phyloP scores from a whole-genome alignment of 2,113 vertebrate genomes.

The Coregonus clupeaformis region DNA sequence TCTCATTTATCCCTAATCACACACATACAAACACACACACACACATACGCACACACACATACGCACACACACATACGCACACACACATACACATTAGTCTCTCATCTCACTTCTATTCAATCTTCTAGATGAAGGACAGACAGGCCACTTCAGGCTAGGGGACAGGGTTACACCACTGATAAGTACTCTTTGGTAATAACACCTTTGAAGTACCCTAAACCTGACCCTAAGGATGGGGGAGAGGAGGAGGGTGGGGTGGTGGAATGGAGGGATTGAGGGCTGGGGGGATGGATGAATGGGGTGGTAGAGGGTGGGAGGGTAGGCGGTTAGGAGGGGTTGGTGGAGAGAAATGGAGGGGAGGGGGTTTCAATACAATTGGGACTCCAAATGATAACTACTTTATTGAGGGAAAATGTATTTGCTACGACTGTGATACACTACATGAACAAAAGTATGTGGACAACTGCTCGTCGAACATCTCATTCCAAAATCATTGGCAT shows the following conservation, averaged over 20 bases:
- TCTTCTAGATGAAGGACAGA: background rate
- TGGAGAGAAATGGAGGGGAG: background rate
- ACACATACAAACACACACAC: background rate
- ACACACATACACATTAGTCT: background rate
- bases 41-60: background rate
- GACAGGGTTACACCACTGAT: background rate
- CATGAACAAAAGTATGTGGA: no score
- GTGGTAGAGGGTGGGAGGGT: background rate
- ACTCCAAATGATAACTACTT: no score
- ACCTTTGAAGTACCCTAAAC: slow-evolving; percentile 4
- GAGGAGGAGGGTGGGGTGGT: background rate
- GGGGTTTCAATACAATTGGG: background rate
- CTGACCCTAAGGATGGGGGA: background rate
- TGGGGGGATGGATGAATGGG: background rate
- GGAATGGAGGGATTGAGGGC: background rate
- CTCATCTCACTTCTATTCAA: no score
- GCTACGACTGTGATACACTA: no score
- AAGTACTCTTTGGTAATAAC: background rate
- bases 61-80: background rate
- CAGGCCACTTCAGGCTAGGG: background rate
- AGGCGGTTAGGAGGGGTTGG: no score
- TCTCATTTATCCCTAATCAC: background rate
- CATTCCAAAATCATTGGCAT: no score
- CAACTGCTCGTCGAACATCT: no score
- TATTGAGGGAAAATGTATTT: no score